Conservation (phyloP, 2,888 invertebrate genomes). For the Drosophila heteroneura region DNA sequence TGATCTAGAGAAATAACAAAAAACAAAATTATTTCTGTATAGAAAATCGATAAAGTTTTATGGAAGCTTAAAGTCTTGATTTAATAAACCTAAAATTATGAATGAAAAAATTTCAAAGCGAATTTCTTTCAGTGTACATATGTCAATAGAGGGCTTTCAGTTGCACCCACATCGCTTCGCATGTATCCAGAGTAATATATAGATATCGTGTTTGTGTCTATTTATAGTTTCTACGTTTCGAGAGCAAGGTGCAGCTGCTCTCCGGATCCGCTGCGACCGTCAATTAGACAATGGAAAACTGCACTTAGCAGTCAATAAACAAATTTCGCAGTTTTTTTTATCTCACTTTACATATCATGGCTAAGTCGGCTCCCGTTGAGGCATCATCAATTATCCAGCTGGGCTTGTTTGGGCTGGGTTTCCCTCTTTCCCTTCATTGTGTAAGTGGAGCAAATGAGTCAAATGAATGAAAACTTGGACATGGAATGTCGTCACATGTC, state of each 20-base stretch:
- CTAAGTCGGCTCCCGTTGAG: conserved; percentile 3
- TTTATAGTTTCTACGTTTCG: conserved; percentile 41
- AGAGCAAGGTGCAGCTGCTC: conserved; percentile 41
- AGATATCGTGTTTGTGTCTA: conserved; percentile 44
- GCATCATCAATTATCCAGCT: conserved; percentile 20
- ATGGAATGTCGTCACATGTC: conserved; percentile 24
- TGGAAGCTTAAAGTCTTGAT: neutral
- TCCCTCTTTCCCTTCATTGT: neutral
- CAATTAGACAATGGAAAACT: conserved; percentile 60
- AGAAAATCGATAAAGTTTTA: neutral
- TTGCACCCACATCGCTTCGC: conserved; percentile 21
- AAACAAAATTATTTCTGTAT: neutral
- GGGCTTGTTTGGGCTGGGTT: conserved; percentile 23
- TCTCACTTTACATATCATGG: conserved; percentile 51
- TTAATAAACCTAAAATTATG: neutral
- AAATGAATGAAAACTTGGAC: neutral
- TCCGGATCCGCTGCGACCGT: conserved; percentile 17
- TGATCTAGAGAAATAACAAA: neutral
- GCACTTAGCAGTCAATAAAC: conserved; percentile 61
- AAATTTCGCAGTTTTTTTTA: conserved; percentile 42
- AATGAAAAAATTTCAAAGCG: neutral
- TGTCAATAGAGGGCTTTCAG: conserved; percentile 18
- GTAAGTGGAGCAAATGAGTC: conserved; percentile 24
- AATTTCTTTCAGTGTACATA: conserved; percentile 7
- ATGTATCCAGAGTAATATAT: conserved; percentile 37